phyloP scores from a whole-genome alignment of 1,140 invertebrate genomes.

The Heliothis subflexa region DNA sequence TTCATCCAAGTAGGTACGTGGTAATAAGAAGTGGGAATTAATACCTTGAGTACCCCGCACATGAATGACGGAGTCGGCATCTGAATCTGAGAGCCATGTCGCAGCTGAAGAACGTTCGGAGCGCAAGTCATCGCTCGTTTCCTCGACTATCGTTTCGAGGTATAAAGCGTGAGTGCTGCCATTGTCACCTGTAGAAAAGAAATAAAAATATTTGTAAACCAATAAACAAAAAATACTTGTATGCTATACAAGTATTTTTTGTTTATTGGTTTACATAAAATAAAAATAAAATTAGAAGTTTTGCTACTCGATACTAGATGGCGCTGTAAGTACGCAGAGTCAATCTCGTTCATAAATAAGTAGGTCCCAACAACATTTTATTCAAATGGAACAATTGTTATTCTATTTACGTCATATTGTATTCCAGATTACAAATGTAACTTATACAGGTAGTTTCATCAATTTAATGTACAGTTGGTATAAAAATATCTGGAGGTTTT shows the following conservation, averaged over 20 bases:
- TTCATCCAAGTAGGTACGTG: background rate
- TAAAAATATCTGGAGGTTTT: background rate
- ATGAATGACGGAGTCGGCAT: slow-evolving; percentile 84
- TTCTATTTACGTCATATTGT: too few species aligned
- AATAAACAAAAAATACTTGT: background rate
- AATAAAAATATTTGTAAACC: background rate
- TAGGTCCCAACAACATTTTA: too few species aligned
- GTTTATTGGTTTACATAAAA: too few species aligned
- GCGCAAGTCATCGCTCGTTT: slow-evolving; percentile 91
- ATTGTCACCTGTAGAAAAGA: slow-evolving; percentile 74
- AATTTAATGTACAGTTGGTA: background rate
- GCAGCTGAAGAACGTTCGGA: slow-evolving; percentile 88
- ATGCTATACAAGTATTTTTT: too few species aligned
- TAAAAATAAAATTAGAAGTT: slow-evolving; percentile 8
- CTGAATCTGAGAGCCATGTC: slow-evolving; percentile 85
- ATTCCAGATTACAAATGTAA: background rate
- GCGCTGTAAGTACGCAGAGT: slow-evolving; percentile 49
- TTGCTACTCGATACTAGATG: slow-evolving; percentile 63
- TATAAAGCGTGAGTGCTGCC: slow-evolving; percentile 83
- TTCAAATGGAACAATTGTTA: too few species aligned
- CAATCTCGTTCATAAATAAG: too few species aligned
- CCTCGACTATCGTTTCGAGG: slow-evolving; percentile 92
- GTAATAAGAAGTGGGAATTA: background rate
- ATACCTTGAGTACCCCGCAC: slow-evolving; percentile 75
- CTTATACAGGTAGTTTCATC: background rate